phyloP scores from a whole-genome alignment of 1,140 invertebrate species.

The Teleogryllus occipitalis region DNA sequence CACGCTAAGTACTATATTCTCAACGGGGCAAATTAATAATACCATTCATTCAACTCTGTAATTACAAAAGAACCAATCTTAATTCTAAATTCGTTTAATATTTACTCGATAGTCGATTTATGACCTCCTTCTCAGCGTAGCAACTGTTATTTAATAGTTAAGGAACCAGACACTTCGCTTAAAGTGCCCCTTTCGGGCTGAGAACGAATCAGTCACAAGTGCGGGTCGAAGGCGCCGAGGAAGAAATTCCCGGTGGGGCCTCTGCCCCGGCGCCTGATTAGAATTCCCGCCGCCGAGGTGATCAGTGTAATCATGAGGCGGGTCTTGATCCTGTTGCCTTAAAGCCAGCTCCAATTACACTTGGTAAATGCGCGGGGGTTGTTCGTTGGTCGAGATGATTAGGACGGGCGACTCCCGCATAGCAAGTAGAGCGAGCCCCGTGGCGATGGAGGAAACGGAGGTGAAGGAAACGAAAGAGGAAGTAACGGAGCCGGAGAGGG shows the following conservation, averaged over 20 bases:
- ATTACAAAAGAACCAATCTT: neutral
- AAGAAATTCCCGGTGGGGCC: no score
- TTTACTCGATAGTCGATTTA: neutral
- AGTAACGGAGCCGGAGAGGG: no score
- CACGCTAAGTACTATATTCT: neutral
- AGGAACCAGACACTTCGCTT: no score
- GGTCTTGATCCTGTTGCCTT: neutral
- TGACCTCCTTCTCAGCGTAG: neutral
- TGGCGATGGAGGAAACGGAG: no score
- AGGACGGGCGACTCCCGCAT: neutral
- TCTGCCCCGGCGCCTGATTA: neutral
- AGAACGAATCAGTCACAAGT: no score
- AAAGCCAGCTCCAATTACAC: slow-evolving; percentile 3
- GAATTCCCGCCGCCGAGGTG: neutral
- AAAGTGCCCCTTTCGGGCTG: no score
- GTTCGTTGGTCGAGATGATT: neutral
- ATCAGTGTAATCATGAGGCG: neutral
- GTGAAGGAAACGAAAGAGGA: no score
- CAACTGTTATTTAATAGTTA: neutral
- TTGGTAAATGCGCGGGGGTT: neutral
- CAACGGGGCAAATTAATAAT: neutral
- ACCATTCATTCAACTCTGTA: neutral
- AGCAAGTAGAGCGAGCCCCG: neutral
- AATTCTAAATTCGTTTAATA: neutral
- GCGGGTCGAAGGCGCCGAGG: no score